Percentiles rank a stretch among this genome's conserved stretches.
phyloP scores from a whole-genome alignment of 2,113 vertebrate genomes.

The Mellivora capensis region DNA sequence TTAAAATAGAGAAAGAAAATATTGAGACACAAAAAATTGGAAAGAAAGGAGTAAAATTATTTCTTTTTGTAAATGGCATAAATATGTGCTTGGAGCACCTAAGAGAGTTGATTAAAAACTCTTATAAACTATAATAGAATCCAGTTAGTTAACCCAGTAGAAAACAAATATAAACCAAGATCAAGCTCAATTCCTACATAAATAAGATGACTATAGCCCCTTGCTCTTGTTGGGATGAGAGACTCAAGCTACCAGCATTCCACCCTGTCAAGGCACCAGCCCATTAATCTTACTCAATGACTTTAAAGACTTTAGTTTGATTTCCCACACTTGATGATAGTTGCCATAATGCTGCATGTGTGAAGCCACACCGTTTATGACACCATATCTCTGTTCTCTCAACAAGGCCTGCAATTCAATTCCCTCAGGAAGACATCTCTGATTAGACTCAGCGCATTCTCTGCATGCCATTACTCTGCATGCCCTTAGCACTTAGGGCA shows the following conservation, averaged over 20 bases:
- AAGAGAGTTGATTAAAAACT: neutral
- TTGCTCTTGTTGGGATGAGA: neutral
- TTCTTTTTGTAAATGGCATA: neutral
- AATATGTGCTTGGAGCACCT: neutral
- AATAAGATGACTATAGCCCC: neutral
- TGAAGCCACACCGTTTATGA: neutral
- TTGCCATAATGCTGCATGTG: neutral
- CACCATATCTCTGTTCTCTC: neutral
- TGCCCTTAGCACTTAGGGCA: neutral
- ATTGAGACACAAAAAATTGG: neutral
- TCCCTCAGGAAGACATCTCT: neutral
- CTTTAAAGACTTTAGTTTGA: neutral
- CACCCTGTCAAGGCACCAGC: neutral
- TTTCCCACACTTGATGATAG: neutral
- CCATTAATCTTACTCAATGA: neutral
- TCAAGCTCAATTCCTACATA: neutral
- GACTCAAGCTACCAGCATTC: neutral
- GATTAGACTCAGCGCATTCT: slow-evolving; percentile 7
- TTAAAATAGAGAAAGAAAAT: neutral
- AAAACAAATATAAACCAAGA: neutral
- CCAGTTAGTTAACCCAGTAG: neutral
- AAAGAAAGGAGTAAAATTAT: neutral
- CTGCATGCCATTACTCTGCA: neutral
- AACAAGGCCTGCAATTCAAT: neutral
- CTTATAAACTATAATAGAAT: neutral